Percentiles rank a stretch among this genome's conserved stretches.
These are phyloP conservation scores for Drosophila tsacasi DNA, from an alignment of 1,140 invertebrate genomes.

Conservation along the genomic window DNA sequence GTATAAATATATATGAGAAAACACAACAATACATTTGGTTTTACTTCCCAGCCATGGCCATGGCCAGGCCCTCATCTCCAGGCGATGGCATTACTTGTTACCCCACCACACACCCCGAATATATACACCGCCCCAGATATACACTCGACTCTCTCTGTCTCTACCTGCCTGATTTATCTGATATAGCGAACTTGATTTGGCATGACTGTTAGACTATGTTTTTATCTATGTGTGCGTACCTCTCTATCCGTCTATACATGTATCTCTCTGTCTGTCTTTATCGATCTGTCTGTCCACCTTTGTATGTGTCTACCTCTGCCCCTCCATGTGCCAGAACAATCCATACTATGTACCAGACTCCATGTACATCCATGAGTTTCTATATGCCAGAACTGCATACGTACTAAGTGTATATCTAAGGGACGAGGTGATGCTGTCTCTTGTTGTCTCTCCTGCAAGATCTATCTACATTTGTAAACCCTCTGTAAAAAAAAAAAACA, in stretches of 20 bases:
- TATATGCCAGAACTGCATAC: constrained; percentile 12
- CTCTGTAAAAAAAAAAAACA: constrained; percentile 6
- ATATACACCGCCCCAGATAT: constrained; percentile 38
- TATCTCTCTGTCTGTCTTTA: constrained; percentile 27
- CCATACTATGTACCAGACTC: constrained; percentile 16
- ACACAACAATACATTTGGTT: constrained; percentile 79
- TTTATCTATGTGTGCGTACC: constrained; percentile 61
- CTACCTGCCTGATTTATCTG: constrained; percentile 61
- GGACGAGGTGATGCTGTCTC: constrained; percentile 45
- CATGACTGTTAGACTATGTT: constrained; percentile 79
- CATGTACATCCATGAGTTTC: constrained; percentile 22
- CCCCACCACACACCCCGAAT: constrained; percentile 18
- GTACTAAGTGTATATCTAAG: constrained; percentile 19
- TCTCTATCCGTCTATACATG: constrained; percentile 32
- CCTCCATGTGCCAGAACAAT: constrained; percentile 28
- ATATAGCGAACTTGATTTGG: constrained; percentile 75
- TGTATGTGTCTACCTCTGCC: constrained; percentile 24
- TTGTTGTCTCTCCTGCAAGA: constrained; percentile 25
- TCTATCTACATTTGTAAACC: constrained; percentile 28
- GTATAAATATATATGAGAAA: constrained; percentile 77
- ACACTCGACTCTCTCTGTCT: constrained; percentile 44
- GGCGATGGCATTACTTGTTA: constrained; percentile 19
- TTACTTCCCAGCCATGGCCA: constrained; percentile 51
- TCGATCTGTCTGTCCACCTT: constrained; percentile 22
- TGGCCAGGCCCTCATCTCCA: constrained; percentile 24